Percentiles rank a stretch among this genome's conserved stretches.
phyloP scores from a whole-genome alignment of 1,140 invertebrate species.

The Lepidostoma basale region DNA sequence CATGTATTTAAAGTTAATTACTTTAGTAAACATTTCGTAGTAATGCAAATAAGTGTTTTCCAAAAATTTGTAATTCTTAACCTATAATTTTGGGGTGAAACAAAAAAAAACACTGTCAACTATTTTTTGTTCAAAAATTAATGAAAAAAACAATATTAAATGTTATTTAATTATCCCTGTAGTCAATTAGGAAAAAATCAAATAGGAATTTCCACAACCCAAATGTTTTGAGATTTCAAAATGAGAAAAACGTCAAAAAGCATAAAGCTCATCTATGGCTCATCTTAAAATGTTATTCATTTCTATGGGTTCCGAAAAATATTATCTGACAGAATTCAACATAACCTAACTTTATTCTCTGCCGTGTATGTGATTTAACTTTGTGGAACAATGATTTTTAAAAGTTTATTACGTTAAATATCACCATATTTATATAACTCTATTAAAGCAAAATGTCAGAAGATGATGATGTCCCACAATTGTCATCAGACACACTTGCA shows the following conservation, averaged over 20 bases:
- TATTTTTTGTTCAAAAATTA: too few relatives aligned
- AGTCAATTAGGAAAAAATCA: neutral
- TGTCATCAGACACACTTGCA: conserved; percentile 75
- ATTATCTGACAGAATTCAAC: too few relatives aligned
- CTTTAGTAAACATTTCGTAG: neutral
- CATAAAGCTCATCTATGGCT: neutral
- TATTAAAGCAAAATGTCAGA: conserved; percentile 44
- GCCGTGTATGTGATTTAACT: too few relatives aligned
- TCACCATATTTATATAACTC: too few relatives aligned
- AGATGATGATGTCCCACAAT: conserved; percentile 70
- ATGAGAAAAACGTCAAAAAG: neutral
- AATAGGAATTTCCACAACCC: neutral
- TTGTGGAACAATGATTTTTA: too few relatives aligned
- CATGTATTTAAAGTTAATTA: neutral
- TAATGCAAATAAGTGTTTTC: neutral
- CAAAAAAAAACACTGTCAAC: too few relatives aligned
- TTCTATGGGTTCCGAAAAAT: too few relatives aligned
- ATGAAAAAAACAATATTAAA: neutral
- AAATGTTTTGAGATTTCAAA: neutral
- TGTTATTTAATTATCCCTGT: neutral
- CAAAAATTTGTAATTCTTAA: neutral
- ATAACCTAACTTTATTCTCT: too few relatives aligned
- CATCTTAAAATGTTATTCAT: neutral
- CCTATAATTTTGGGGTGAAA: neutral
- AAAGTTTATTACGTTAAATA: too few relatives aligned